A percentile compares a stretch with the other conserved stretches of the same genome.
Evolutionary conservation across 2,888 invertebrate genomes (phyloP).

Genomic region (Ligdia adustata): DNA sequence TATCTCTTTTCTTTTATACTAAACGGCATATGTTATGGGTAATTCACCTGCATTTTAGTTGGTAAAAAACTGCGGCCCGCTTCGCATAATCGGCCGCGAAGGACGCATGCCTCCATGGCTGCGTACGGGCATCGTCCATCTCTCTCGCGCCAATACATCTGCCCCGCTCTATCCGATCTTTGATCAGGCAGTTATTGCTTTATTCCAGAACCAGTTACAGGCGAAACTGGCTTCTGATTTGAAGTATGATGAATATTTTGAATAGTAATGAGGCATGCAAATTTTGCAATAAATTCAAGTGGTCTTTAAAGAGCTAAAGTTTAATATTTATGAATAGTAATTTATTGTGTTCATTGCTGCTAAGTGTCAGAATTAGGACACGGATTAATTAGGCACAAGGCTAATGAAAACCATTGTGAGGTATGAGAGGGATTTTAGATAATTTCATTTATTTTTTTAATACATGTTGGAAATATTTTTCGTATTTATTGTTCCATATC

Average conservation of each 20-base stretch:
- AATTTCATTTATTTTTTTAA: not conserved
- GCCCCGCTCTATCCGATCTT: slow-evolving; percentile 47
- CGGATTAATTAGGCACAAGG: slow-evolving; percentile 3
- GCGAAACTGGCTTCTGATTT: slow-evolving; percentile 53
- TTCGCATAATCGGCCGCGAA: slow-evolving; percentile 66
- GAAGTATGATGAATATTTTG: slow-evolving; percentile 56
- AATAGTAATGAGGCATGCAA: slow-evolving; percentile 60
- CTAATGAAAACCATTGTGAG: not conserved
- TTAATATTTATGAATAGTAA: not conserved
- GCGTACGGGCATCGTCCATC: slow-evolving; percentile 63
- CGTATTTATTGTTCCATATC: too few species aligned
- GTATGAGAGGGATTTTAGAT: not conserved
- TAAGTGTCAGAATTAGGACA: not conserved
- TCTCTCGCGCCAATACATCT: slow-evolving; percentile 46
- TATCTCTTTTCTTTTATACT: not conserved
- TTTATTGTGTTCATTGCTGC: not conserved
- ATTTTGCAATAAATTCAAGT: slow-evolving; percentile 38
- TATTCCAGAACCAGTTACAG: slow-evolving; percentile 64
- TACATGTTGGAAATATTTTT: not conserved
- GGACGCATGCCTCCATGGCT: slow-evolving; percentile 64
- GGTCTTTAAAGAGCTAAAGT: not conserved
- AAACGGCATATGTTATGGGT: slow-evolving; percentile 50
- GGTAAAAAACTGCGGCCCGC: slow-evolving; percentile 60
- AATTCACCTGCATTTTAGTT: slow-evolving; percentile 55
- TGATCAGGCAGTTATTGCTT: slow-evolving; percentile 57